phyloP scores from a whole-genome alignment of 2,113 vertebrate genomes.

The Oxyruncus cristatus region DNA sequence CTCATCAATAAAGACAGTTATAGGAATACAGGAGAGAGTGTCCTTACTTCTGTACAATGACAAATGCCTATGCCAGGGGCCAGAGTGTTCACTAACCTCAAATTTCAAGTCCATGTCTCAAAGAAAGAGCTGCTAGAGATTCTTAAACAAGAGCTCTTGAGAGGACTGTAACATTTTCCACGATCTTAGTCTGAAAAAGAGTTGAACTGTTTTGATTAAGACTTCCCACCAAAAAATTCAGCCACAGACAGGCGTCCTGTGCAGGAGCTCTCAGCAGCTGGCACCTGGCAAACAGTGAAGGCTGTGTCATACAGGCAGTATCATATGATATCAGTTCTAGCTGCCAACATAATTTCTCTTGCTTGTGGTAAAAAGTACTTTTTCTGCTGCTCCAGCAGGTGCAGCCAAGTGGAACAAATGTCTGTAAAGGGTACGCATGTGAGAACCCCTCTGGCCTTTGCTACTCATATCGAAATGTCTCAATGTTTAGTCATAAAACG shows the following conservation, averaged over 20 bases:
- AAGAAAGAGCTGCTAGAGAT: background rate
- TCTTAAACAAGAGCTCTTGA: background rate
- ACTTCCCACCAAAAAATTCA: background rate
- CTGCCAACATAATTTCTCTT: background rate
- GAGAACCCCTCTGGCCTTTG: background rate
- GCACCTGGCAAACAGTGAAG: background rate
- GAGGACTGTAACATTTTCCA: background rate
- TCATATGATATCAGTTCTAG: background rate
- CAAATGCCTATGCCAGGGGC: background rate
- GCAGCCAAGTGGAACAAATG: background rate
- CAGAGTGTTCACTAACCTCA: background rate
- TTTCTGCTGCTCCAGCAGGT: rapidly evolving
- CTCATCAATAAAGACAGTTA: background rate
- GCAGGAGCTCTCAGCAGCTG: background rate
- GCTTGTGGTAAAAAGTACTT: background rate
- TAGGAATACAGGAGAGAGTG: background rate
- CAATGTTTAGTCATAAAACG: background rate
- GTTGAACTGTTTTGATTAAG: background rate
- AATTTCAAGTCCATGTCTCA: background rate
- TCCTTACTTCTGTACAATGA: background rate
- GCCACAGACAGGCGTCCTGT: rapidly evolving
- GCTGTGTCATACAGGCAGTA: background rate
- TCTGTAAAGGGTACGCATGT: background rate
- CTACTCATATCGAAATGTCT: rapidly evolving
- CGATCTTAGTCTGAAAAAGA: background rate